These are phyloP conservation scores for Habrosyne pyritoides DNA, from an alignment of 2,888 invertebrate genomes.

Conservation along the genomic window DNA sequence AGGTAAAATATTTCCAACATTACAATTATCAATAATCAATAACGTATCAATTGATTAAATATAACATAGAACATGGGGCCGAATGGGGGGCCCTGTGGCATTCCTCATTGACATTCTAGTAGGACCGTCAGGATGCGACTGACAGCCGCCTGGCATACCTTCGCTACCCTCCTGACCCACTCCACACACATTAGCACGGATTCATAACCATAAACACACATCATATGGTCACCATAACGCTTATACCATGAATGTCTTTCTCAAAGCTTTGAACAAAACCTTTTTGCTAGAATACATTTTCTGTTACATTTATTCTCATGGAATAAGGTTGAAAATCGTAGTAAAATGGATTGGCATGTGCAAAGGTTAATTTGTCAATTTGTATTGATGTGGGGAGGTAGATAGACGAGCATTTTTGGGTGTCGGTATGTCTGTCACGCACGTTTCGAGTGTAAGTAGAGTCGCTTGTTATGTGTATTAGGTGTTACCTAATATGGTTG, in stretches of 20 bases:
- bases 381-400: constrained; percentile 40
- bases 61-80: constrained; percentile 26
- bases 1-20: neutral
- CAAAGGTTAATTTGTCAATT: constrained; percentile 49
- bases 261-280: constrained; percentile 28
- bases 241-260: constrained; percentile 39
- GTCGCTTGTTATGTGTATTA: constrained; percentile 40
- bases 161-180: constrained; percentile 67
- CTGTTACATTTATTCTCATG: constrained; percentile 7
- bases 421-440: constrained; percentile 44
- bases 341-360: constrained; percentile 5
- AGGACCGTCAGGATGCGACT: constrained; percentile 50
- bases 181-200: constrained; percentile 60
- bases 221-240: constrained; percentile 32
- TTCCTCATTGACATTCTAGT: constrained; percentile 59
- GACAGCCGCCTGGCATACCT: constrained; percentile 48
- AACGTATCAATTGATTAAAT: constrained; percentile 8
- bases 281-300: constrained; percentile 9
- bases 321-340: constrained; percentile 27
- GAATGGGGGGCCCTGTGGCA: constrained; percentile 32
- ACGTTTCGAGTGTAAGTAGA: constrained; percentile 28
- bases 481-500: constrained; percentile 56
- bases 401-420: constrained; percentile 35
- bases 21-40: neutral
- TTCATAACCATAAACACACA: constrained; percentile 51